Conservation (phyloP, 2,797 vertebrate species). For the Telmatherina bonti region DNA sequence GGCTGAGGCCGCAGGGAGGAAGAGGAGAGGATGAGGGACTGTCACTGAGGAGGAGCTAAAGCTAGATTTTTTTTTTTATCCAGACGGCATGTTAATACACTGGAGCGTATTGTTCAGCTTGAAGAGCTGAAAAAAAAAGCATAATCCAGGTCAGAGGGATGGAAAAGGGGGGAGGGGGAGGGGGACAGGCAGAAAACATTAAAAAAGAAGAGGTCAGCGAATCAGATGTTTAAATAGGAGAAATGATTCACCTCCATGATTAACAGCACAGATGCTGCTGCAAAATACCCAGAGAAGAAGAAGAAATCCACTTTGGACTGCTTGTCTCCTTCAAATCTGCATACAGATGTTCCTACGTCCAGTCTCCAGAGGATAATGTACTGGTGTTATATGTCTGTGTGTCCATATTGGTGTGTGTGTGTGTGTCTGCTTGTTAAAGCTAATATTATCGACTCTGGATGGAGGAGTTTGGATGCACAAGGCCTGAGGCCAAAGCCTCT, state of each 20-base stretch:
- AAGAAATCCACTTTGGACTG: background rate
- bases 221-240: slow-evolving; percentile 42
- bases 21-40: slow-evolving; percentile 32
- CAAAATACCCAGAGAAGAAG: slow-evolving; percentile 4
- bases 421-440: slow-evolving; percentile 39
- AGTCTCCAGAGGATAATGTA: slow-evolving; percentile 8
- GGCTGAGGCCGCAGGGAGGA: slow-evolving; percentile 46
- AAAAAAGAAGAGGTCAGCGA: slow-evolving; percentile 54
- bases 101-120: slow-evolving; percentile 71
- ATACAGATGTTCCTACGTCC: slow-evolving; percentile 21
- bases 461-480: slow-evolving; percentile 61
- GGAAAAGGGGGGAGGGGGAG: slow-evolving; percentile 12
- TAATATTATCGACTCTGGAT: slow-evolving; percentile 68
- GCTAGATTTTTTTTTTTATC: slow-evolving; percentile 44
- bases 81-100: slow-evolving; percentile 63
- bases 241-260: slow-evolving; percentile 28
- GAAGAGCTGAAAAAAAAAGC: slow-evolving; percentile 38
- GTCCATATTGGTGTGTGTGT: slow-evolving; percentile 27
- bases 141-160: slow-evolving; percentile 77
- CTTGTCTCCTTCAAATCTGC: slow-evolving; percentile 27
- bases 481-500: slow-evolving; percentile 74
- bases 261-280: background rate
- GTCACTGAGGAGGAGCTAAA: slow-evolving; percentile 41
- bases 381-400: slow-evolving; percentile 2
- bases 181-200: background rate